Evolutionary conservation across 2,888 invertebrate species (phyloP), one percentile per base, ranked within the genome.

Genomic region (Agrochola macilenta): DNA sequence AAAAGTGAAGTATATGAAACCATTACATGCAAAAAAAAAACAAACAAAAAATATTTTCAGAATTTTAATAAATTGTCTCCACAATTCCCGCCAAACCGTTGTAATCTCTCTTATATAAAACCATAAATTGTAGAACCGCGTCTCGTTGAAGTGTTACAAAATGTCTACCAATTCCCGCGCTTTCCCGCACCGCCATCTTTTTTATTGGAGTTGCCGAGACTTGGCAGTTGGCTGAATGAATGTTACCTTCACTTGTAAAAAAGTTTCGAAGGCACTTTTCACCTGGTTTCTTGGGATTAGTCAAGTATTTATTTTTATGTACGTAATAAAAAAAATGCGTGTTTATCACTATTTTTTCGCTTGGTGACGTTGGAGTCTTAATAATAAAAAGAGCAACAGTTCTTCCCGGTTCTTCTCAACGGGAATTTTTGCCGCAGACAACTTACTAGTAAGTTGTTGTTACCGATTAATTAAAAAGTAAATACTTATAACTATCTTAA

Each of bases 181-280:
- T 86, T 83, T 83, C 73, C 64, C 72, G 58, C 74, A 64, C 52
- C n/a, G 57, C 76, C 68, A 77, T 76, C 65, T 76, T 65, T 86
- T 86, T 86, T 86, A 86, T 86, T 88, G 84, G 80, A 77, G 80
- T 86, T 88, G 69, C 60, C 39, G 46, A 76, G 66, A 73, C 71
- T 85, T 76, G 83, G 60, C 77, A 85, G 46, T 73, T 78, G 79
- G 58, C 60, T 57, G 87, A 74, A 72, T 78, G 69, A 75, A 43
- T 78, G 79, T 79, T 84, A 70, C 87, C 49, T 83, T 79, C 61
- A 75, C 80, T 83, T 76, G 73, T 75, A 61, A 66, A 43, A 83
- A 83, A 83, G 79, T 83, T 87, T 79, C 23, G n/a, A 49, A 30
- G 39, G 39, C 35, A 76, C 68, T 79, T 79, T 54, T 52, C 80